Percentiles rank a stretch among this genome's conserved stretches.
Evolutionary conservation across 2,888 invertebrate species (phyloP).

Genomic region (Morinoia aosen): DNA sequence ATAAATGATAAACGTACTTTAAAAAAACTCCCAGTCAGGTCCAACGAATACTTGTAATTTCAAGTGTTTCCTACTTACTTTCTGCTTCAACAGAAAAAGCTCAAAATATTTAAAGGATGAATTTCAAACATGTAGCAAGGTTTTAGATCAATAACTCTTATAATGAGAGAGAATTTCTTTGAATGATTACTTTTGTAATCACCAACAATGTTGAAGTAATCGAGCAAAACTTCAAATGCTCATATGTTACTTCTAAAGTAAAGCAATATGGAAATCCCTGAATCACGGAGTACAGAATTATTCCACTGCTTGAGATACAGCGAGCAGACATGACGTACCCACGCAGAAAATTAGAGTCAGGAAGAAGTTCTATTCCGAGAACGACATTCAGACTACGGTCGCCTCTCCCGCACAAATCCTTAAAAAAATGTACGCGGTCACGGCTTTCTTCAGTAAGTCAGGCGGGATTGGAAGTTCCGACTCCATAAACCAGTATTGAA

Average conservation of each 20-base stretch:
- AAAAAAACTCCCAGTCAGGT: too few relatives aligned
- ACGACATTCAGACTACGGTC: not conserved
- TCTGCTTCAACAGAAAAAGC: not conserved
- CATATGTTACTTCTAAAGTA: not conserved
- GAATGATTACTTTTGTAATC: not conserved
- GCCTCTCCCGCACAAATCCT: slow-evolving; percentile 12
- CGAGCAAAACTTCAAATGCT: not conserved
- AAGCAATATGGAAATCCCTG: not conserved
- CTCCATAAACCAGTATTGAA: slow-evolving; percentile 42
- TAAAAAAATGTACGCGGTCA: not conserved
- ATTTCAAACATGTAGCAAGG: not conserved
- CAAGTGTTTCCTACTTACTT: too few relatives aligned
- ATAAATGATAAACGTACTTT: too few relatives aligned
- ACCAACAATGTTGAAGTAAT: not conserved
- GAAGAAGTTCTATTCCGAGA: not conserved
- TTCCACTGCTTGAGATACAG: not conserved
- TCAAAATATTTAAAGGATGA: not conserved
- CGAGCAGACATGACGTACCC: not conserved
- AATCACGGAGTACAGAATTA: not conserved
- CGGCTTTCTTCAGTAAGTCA: slow-evolving; percentile 34
- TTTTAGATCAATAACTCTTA: not conserved
- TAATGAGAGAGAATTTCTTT: not conserved
- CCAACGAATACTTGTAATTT: too few relatives aligned
- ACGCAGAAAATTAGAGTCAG: not conserved
- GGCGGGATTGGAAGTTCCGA: slow-evolving; percentile 33